These are phyloP conservation scores for Zeugodacus cucurbitae DNA, from an alignment of 1,140 invertebrate species.

Conservation along the genomic window DNA sequence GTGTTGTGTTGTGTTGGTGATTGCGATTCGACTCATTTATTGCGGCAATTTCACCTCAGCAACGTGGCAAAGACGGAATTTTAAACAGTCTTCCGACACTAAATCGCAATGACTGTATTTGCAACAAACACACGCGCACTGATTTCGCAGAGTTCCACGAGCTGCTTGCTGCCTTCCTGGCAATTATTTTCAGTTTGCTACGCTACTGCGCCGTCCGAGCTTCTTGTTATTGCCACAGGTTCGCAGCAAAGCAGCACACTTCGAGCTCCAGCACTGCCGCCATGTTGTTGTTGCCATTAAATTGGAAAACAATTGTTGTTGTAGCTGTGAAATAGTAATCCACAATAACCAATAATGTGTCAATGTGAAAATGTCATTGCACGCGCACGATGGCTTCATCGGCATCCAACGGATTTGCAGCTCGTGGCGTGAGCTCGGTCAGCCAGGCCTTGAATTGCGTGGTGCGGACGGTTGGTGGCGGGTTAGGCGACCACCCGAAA, in stretches of 20 bases:
- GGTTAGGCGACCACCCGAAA: not conserved
- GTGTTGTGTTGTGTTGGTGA: not conserved
- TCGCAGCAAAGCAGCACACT: no score
- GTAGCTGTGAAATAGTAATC: not conserved
- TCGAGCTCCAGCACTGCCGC: not conserved
- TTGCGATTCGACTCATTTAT: not conserved
- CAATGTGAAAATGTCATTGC: constrained; percentile 2
- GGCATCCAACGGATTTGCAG: constrained; percentile 5
- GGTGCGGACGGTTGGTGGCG: not conserved
- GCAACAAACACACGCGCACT: not conserved
- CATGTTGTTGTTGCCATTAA: not conserved
- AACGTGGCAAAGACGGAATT: not conserved
- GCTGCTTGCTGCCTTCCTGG: not conserved
- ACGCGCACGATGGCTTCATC: not conserved
- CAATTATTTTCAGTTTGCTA: not conserved
- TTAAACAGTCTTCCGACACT: not conserved
- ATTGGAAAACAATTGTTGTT: constrained; percentile 30
- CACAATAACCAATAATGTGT: constrained; percentile 19
- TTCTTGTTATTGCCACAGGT: not conserved
- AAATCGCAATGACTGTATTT: not conserved
- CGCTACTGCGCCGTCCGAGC: not conserved
- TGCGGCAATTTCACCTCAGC: not conserved
- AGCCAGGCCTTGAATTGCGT: not conserved
- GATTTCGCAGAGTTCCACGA: not conserved
- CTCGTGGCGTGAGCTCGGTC: not conserved